These are phyloP conservation scores for Natrix natrix DNA, from an alignment of 2,797 vertebrate genomes.

Conservation along the genomic window DNA sequence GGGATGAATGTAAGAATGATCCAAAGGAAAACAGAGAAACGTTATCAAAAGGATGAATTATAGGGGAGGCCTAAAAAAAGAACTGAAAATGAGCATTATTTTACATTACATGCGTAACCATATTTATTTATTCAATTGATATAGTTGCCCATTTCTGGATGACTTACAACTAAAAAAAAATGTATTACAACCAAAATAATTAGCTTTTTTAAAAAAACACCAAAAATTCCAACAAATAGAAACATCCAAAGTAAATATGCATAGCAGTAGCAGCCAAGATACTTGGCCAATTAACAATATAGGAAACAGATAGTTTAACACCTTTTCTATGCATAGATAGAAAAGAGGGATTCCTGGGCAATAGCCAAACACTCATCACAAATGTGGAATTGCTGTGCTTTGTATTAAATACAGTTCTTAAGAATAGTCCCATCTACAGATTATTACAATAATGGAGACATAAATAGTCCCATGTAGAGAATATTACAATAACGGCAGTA, in stretches of 20 bases:
- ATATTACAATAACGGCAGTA: neutral
- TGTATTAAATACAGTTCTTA: neutral
- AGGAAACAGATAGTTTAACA: neutral
- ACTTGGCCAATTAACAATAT: neutral
- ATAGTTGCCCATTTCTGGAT: too few relatives aligned
- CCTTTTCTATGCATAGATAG: neutral
- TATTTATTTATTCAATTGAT: too few relatives aligned
- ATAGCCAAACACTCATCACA: neutral
- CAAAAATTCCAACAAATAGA: too few relatives aligned
- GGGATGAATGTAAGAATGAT: neutral
- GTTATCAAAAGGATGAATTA: neutral
- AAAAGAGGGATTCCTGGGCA: neutral
- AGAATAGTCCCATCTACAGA: neutral
- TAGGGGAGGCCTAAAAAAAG: neutral
- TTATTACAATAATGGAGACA: too few relatives aligned
- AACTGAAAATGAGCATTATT: neutral
- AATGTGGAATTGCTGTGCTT: neutral
- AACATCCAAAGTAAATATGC: too few relatives aligned
- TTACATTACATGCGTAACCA: too few relatives aligned
- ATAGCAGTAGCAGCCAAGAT: too few relatives aligned
- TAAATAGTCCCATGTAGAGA: neutral
- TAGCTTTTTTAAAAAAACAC: too few relatives aligned
- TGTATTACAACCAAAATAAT: too few relatives aligned
- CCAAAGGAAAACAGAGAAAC: neutral
- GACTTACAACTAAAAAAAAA: too few relatives aligned